Base-by-base conservation (phyloP, 1,140 invertebrate genomes). In the Heliconius eleuchia region DNA sequence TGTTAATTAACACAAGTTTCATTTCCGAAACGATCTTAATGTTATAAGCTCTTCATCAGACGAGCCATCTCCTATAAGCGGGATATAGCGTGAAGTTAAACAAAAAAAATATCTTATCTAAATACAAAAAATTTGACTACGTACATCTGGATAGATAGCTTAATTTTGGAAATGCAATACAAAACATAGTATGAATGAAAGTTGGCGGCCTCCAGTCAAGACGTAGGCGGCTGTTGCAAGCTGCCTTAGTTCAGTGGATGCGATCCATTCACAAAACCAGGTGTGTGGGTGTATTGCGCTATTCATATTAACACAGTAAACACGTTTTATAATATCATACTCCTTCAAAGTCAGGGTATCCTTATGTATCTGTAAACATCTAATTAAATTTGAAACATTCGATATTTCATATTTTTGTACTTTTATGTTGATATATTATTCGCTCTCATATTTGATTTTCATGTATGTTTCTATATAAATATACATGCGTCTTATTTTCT, bases 191-290 rank as follows among this genome's bases (percentile, higher is more conserved):
- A 89, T 94, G 91, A 93, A 94, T 93, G 92, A 94, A 94, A 93
- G 92, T 93, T 92, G 91, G 86, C 88, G 92, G 89, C 92, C 92
- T 94, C 89, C 86, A 86, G 73, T 30, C 73, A 73, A 30, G 71
- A 87, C 89, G 91, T 93, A 87, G 92, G 91, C 84, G 92, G 84
- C 84, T 93, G 90, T 92, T 92, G 92, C 91, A 92, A 91, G 88
- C 85, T 80, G 80, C 83, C 84, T 78, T 78, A 75, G 78, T 80
- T 84, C 84, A 71, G 81, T 83, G 81, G 81, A 86, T 88, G 84
- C 83, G 85, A 85, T 90, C 90, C 91, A 94, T 94, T 94, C 92
- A 94, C 91, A 91, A 93, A 91, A 83, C 79, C 75, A 50, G 79
- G 39, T 66, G 80, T 82, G 92, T 93, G 88, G 91, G 91, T 85